Evolutionary conservation across 2,113 vertebrate genomes (phyloP), one percentile per base, ranked within the genome.

Genomic region (Gallinago undulata): DNA sequence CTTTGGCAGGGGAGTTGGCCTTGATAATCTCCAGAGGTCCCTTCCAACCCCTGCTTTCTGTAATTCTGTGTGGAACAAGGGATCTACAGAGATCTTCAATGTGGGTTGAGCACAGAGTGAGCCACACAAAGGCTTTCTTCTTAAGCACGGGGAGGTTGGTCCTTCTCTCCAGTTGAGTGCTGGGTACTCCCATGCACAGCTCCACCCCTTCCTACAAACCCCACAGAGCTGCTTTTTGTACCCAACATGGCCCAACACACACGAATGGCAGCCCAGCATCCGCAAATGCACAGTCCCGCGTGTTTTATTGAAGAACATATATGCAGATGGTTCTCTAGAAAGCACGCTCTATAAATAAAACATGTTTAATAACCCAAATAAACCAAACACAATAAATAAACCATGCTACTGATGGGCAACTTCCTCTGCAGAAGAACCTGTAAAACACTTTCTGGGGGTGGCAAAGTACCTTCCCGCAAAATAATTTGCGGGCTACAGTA

Each of bases 351-450:
- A 82, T 93, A 89, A 96, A 96, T 96, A 96, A 96, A 96, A 68
- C 70, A 87, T 75, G 35, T 19, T 82, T 94, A 95, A 95, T 91
- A 95, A 95, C 94, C 84, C 93, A 89, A 93, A 84, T 79, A 97
- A 92, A 78, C 84, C 56, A 94, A 96, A 60, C 80, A 75, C 92
- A 93, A 95, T 94, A 96, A 96, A 96, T 92, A 96, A 96, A 92
- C 76, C 35, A 93, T 87, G 88, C 80, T 33, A 57, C 73, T 60
- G 83, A 88, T 83, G 16, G 66, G 91, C 84, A 80, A 30, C 83
- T 66, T 81, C 84, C 83, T 86, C 66, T 41, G 77, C 86, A 82
- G 62, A 91, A 89, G 66, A 68, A 56, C 31, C 73, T 50, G 48
- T 33, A n/a, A 75, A 89, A 76, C 37, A n/a, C 57, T 96, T 74